Conservation (phyloP, 2,113 vertebrate genomes). For the Panthera tigris region DNA sequence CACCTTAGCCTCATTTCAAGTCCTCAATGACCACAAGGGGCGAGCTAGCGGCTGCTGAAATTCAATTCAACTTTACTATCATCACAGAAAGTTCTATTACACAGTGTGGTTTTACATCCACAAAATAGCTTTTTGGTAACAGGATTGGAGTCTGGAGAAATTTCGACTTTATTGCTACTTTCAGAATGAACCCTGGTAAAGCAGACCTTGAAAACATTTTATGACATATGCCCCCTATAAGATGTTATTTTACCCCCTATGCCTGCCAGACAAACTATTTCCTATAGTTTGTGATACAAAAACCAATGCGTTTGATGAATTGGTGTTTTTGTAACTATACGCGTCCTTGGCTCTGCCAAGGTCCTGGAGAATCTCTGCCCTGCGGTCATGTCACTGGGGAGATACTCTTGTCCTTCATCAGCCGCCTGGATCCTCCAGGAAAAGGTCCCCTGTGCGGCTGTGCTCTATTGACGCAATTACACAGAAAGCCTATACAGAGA, state of each 20-base stretch:
- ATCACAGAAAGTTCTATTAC: background rate
- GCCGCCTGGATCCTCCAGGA: background rate
- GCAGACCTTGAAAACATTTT: slow-evolving; percentile 15
- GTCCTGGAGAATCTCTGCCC: background rate
- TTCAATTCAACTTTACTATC: background rate
- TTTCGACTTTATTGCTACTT: slow-evolving; percentile 32
- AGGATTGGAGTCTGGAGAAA: background rate
- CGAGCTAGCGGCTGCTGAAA: background rate
- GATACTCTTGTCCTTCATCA: background rate
- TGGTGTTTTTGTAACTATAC: background rate
- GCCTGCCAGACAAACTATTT: background rate
- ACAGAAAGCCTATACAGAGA: slow-evolving; percentile 9
- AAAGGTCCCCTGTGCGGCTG: background rate
- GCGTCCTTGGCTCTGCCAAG: background rate
- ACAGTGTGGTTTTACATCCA: background rate
- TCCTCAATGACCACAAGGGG: background rate
- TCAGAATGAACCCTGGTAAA: slow-evolving; percentile 25
- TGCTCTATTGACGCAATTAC: background rate
- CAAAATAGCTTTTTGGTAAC: background rate
- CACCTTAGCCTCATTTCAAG: slow-evolving; percentile 24
- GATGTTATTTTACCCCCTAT: background rate
- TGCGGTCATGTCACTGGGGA: background rate
- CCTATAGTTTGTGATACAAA: background rate
- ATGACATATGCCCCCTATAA: background rate
- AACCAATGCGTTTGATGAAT: background rate